Conservation (phyloP, 2,113 vertebrate genomes). For the Amblyopsis rosae region DNA sequence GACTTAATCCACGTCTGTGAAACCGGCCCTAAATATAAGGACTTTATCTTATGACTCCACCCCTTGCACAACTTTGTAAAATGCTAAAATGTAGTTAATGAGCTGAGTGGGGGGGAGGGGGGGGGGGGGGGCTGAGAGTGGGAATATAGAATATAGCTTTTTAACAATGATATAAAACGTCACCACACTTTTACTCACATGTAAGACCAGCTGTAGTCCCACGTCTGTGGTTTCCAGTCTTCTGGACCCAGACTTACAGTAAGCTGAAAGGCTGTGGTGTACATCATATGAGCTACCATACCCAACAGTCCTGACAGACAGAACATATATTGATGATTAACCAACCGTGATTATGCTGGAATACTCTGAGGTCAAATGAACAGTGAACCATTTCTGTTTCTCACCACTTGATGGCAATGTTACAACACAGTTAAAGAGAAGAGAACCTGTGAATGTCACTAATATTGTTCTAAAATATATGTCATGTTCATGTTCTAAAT, state of each 20-base stretch:
- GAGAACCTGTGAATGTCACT: no score
- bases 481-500: no score
- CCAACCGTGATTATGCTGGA: neutral
- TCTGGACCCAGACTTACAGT: slow-evolving; percentile 95
- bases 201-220: slow-evolving; percentile 99
- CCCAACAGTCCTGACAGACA: slow-evolving; percentile 86
- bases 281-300: slow-evolving; percentile 99
- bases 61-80: no score
- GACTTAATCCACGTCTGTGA: no score
- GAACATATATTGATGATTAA: neutral
- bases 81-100: no score
- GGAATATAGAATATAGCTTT: neutral
- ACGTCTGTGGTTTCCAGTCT: slow-evolving; percentile 96
- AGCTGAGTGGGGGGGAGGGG: no score
- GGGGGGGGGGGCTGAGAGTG: no score
- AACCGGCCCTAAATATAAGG: no score
- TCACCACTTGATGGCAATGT: slow-evolving; percentile 64
- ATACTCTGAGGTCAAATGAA: neutral
- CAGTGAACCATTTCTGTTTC: slow-evolving; percentile 6
- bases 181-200: slow-evolving; percentile 76
- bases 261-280: slow-evolving; percentile 96
- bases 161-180: neutral
- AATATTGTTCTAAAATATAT: no score
- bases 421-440: neutral
- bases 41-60: no score